These are phyloP conservation scores for Aproaerema taeniolella DNA, from an alignment of 2,888 invertebrate genomes.

Conservation along the genomic window DNA sequence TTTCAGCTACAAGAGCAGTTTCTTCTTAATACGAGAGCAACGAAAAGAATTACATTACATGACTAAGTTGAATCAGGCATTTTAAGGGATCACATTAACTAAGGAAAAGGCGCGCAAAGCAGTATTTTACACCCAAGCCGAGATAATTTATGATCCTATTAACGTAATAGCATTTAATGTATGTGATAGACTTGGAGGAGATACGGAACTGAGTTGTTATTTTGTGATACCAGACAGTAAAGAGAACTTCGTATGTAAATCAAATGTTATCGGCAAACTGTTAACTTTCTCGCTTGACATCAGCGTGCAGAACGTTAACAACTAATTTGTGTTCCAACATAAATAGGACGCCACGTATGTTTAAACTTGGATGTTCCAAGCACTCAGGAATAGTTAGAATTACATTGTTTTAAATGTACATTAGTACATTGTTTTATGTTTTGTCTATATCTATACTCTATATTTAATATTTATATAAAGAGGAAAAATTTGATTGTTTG, in stretches of 20 bases:
- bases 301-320: not conserved
- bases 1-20: no score
- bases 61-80: slow-evolving; percentile 4
- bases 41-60: not conserved
- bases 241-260: slow-evolving; percentile 16
- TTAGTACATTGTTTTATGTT: no score
- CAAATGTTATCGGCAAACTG: slow-evolving; percentile 21
- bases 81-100: not conserved
- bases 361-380: no score
- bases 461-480: no score
- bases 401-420: no score
- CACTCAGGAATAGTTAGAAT: no score
- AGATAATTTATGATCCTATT: not conserved
- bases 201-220: not conserved
- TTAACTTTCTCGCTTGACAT: slow-evolving; percentile 16
- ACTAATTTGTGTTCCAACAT: slow-evolving; percentile 10
- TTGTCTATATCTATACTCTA: no score
- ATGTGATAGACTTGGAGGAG: not conserved
- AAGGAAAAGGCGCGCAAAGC: not conserved
- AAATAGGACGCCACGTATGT: not conserved
- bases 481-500: no score
- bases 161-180: not conserved
- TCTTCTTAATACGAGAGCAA: not conserved
- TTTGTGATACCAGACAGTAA: slow-evolving; percentile 5
- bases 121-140: not conserved